Evolutionary conservation across 2,888 invertebrate species (phyloP).

Genomic region (Papilio elwesi): DNA sequence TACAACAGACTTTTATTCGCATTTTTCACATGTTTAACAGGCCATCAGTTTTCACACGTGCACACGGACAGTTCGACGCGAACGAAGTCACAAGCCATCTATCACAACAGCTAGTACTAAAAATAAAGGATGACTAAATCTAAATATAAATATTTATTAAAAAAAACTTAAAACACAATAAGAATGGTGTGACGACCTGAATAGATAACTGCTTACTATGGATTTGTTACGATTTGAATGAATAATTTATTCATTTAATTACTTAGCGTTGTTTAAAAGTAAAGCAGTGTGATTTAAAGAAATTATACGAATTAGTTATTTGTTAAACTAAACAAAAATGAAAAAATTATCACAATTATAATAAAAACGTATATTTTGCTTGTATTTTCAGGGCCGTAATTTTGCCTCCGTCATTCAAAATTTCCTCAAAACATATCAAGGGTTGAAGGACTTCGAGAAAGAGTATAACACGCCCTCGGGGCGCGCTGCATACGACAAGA

Average conservation of each 20-base stretch:
- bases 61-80: too few relatives aligned
- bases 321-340: too few relatives aligned
- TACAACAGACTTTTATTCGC: too few relatives aligned
- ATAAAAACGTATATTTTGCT: constrained; percentile 1
- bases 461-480: constrained; percentile 89
- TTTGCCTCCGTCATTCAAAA: constrained; percentile 89
- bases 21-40: too few relatives aligned
- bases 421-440: constrained; percentile 85
- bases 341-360: neutral
- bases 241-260: constrained; percentile 7
- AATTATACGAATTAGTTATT: neutral
- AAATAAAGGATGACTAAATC: neutral
- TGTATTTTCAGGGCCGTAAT: constrained; percentile 88
- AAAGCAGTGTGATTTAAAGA: neutral
- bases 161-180: neutral
- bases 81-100: too few relatives aligned
- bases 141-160: neutral
- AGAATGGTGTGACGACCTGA: neutral
- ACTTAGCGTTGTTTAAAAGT: neutral
- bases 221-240: constrained; percentile 18
- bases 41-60: too few relatives aligned
- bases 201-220: constrained; percentile 9
- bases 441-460: constrained; percentile 88
- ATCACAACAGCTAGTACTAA: too few relatives aligned
- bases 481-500: constrained; percentile 88